Evolutionary conservation across 2,113 vertebrate species (phyloP).

Genomic region (Ascaphus truei): DNA sequence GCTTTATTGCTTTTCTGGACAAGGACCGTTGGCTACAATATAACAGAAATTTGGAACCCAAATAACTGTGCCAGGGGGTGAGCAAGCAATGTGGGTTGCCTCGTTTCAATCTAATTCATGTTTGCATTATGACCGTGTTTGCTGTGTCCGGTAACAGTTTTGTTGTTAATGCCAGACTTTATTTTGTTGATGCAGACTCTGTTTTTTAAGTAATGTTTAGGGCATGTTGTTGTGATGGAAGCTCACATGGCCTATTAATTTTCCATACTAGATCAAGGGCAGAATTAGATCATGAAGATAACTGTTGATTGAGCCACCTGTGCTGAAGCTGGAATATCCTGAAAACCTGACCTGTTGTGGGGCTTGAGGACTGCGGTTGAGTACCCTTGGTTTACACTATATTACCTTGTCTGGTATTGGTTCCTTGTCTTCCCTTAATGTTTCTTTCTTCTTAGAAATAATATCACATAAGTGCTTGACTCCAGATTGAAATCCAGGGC

Average conservation of each 20-base stretch:
- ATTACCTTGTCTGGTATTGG: conserved; percentile 75
- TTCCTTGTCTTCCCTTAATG: conserved; percentile 66
- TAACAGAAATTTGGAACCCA: too few species aligned
- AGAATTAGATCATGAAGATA: conserved; percentile 95
- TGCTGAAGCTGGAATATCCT: too few species aligned
- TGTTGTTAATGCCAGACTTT: background rate
- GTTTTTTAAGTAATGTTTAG: too few species aligned
- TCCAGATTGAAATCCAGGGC: conserved; percentile 89
- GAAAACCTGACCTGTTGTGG: too few species aligned
- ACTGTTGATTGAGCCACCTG: too few species aligned
- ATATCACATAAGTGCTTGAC: conserved; percentile 80
- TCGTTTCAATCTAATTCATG: background rate
- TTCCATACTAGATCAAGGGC: conserved; percentile 77
- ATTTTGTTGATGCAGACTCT: background rate
- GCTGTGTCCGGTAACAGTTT: background rate
- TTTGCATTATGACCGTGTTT: conserved; percentile 10
- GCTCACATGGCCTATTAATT: too few species aligned
- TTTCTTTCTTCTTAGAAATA: conserved; percentile 74
- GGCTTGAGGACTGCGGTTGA: too few species aligned
- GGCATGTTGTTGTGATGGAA: background rate
- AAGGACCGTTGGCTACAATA: too few species aligned
- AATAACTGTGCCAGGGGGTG: too few species aligned
- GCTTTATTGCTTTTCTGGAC: too few species aligned
- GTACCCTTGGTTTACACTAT: background rate
- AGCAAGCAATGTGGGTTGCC: background rate